These are phyloP conservation scores for Rhimphoctona megacephalus DNA, from an alignment of 2,888 invertebrate genomes.

Conservation along the genomic window DNA sequence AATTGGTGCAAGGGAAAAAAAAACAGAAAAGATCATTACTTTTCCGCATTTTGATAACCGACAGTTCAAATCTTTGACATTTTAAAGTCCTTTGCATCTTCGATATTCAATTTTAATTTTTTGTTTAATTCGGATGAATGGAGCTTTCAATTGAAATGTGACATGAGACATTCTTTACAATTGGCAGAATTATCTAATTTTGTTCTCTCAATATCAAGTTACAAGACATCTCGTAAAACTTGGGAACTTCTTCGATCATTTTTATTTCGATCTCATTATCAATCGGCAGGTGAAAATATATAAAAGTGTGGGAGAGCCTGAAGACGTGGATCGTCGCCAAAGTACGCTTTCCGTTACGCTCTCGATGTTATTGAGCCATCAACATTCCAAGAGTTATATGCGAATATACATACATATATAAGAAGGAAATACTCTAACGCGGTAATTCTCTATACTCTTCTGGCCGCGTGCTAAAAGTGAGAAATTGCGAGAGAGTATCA, in stretches of 20 bases:
- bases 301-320: constrained; percentile 1
- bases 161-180: neutral
- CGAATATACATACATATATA: constrained; percentile 29
- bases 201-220: neutral
- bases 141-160: neutral
- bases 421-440: constrained; percentile 26
- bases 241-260: neutral
- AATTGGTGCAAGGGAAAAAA: neutral
- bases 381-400: constrained; percentile 69
- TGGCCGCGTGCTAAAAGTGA: constrained; percentile 52
- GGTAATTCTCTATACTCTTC: constrained; percentile 64
- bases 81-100: neutral
- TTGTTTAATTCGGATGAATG: neutral
- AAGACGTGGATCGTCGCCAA: constrained; percentile 35
- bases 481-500: constrained; percentile 57
- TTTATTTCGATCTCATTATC: constrained; percentile 17
- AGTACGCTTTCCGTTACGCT: constrained; percentile 57
- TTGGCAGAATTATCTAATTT: neutral
- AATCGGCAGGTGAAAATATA: constrained; percentile 5
- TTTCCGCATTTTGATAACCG: neutral
- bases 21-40: neutral
- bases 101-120: neutral
- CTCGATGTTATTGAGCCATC: constrained; percentile 70
- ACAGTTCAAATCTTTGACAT: neutral
- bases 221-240: neutral